Conservation (phyloP, 2,113 vertebrate species). For the Pelmatolapia mariae region DNA sequence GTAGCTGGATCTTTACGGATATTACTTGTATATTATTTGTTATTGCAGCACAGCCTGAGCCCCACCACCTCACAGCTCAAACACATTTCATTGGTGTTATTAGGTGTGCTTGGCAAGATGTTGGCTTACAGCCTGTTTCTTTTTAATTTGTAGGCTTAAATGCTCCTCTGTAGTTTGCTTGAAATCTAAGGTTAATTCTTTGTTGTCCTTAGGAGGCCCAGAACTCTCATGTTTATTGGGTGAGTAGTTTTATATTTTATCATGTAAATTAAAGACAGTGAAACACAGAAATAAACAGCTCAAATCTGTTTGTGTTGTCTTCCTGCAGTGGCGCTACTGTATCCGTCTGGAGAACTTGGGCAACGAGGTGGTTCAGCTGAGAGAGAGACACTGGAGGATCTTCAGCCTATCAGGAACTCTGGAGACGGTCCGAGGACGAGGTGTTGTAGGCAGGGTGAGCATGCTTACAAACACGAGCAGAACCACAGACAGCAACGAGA, state of each 20-base stretch:
- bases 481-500: background rate
- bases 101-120: background rate
- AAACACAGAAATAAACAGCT: background rate
- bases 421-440: slow-evolving; percentile 92
- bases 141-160: background rate
- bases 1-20: slow-evolving; percentile 56
- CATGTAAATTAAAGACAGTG: background rate
- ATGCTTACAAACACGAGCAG: background rate
- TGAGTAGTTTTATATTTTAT: slow-evolving; percentile 67
- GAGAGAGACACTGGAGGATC: slow-evolving; percentile 96
- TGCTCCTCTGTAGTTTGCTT: background rate
- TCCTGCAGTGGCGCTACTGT: slow-evolving; percentile 90
- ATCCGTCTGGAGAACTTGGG: slow-evolving; percentile 96
- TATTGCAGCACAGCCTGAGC: background rate
- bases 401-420: slow-evolving; percentile 95
- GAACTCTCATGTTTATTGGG: slow-evolving; percentile 98
- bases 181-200: background rate
- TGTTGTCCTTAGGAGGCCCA: slow-evolving; percentile 86
- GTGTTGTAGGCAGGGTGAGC: slow-evolving; percentile 91
- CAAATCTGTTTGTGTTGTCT: background rate
- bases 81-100: background rate
- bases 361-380: slow-evolving; percentile 90
- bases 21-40: background rate
- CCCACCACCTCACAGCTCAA: background rate
- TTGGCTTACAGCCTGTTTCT: background rate